Evolutionary conservation across 1,140 invertebrate species (phyloP).

Genomic region (Lanistes nyassanus): DNA sequence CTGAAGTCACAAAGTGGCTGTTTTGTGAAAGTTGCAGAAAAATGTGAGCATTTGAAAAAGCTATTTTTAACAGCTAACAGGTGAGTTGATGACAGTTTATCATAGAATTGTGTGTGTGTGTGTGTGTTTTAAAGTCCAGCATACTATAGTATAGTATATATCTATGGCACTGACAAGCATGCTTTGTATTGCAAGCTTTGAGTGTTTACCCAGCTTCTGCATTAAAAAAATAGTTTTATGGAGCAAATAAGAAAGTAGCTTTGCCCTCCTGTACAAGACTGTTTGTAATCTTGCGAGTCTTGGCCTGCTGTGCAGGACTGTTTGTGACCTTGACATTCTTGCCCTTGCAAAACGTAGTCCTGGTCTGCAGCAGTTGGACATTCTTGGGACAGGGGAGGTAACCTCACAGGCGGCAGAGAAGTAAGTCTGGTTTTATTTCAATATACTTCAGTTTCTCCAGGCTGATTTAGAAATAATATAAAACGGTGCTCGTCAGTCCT

Average conservation of each 20-base stretch:
- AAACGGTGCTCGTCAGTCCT: no score
- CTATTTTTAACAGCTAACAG: conserved; percentile 79
- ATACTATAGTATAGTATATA: not conserved
- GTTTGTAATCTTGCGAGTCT: not conserved
- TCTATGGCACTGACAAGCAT: not conserved
- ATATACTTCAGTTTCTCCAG: not conserved
- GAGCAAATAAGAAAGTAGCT: not conserved
- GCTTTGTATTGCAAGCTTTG: not conserved
- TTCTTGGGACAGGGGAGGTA: conserved; percentile 82
- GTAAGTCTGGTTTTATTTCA: conserved; percentile 3
- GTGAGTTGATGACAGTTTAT: conserved; percentile 58
- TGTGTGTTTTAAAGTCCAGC: not conserved
- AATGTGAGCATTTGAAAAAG: conserved; percentile 77
- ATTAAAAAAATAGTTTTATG: no score
- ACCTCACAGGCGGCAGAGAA: conserved; percentile 58
- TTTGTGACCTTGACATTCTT: conserved; percentile 80
- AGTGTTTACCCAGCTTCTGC: not conserved
- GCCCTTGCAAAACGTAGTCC: conserved; percentile 76
- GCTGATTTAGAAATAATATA: not conserved
- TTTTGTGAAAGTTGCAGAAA: conserved; percentile 67
- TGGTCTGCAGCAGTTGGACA: conserved; percentile 80
- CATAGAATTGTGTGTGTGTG: not conserved
- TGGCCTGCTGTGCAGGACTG: conserved; percentile 70
- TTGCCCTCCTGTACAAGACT: not conserved
- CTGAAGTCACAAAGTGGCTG: conserved; percentile 63